These are phyloP conservation scores for Cladopsammia gracilis DNA, from an alignment of 64 coral and sea anemone species.

Conservation along the genomic window DNA sequence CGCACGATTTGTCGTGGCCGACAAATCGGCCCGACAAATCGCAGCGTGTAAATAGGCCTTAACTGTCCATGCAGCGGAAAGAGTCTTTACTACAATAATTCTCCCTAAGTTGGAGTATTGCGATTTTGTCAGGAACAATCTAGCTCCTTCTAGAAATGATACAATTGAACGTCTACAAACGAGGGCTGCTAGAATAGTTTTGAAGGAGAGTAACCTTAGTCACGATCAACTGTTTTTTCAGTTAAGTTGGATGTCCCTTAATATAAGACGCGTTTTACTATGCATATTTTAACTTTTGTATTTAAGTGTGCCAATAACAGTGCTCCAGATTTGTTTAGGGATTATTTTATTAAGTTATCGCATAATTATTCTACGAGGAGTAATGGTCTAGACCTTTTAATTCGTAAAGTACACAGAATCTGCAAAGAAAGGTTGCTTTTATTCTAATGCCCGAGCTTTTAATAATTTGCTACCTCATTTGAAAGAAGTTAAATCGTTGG, in stretches of 20 bases:
- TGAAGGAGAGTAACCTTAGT: neutral
- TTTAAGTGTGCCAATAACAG: no score
- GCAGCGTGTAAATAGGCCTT: no score
- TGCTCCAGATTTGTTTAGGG: no score
- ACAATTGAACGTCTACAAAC: neutral
- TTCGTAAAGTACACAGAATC: neutral
- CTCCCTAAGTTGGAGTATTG: neutral
- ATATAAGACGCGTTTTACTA: no score
- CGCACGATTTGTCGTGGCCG: no score
- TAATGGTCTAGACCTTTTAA: no score
- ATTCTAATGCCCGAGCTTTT: neutral
- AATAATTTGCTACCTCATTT: neutral
- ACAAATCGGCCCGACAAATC: no score
- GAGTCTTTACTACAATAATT: neutral
- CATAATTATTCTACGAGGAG: no score
- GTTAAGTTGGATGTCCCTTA: no score
- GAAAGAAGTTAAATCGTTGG: neutral
- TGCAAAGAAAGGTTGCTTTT: neutral
- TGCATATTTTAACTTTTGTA: no score
- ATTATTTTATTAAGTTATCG: no score
- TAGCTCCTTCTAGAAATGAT: neutral
- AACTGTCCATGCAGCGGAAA: neutral
- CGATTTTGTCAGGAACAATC: neutral
- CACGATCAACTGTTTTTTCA: neutral
- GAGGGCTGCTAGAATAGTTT: constrained; percentile 1